Evolutionary conservation across 2,113 vertebrate genomes (phyloP), one percentile per base, ranked within the genome.

Genomic region (Pelecanus crispus): DNA sequence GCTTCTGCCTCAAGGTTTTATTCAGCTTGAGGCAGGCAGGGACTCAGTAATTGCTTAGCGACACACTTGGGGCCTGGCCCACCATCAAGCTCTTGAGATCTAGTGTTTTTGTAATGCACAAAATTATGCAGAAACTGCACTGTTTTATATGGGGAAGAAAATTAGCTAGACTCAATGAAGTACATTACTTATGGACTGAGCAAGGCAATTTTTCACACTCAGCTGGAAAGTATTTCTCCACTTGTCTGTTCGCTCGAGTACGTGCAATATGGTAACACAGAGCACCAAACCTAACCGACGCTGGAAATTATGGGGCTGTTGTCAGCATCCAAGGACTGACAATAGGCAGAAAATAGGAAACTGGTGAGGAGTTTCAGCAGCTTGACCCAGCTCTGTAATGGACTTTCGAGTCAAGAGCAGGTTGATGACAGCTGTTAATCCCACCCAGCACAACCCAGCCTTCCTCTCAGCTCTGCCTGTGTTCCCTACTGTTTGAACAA

Each of bases 1-100:
- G 92, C 90, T 94, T 82, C 85, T 95, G 81, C 58, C 82, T 91
- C 81, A 53, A 94, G 85, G 81, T 94, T 96, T 96, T 93, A 71
- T 85, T 77, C 90, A 80, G 66, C 53, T 65, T 56, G 73, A 96
- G 70, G 49, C 90, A 94, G 81, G 62, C 71, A 1, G 36, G 88
- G 90, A 77, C 71, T 88, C 82, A 7, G 49, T 86, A 96, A 94
- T 80, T 96, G 85, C 93, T 88, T 42, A 58, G 62, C 1, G 32
- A 85, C 90, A 95, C 96, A 17, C 90, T 73, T 80, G 94, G 85
- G 96, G 87, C 81, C 81, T 96, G 94, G 93, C 93, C 94, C 84
- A 91, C 85, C 92, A 56, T 21, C 34, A 52, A 68, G 85, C 93
- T 92, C 90, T 90, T n/a, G 66, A 94, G 94, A 91, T 72, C 10